Base-by-base conservation (phyloP, 2,113 vertebrate species). In the Harpagus bidentatus region DNA sequence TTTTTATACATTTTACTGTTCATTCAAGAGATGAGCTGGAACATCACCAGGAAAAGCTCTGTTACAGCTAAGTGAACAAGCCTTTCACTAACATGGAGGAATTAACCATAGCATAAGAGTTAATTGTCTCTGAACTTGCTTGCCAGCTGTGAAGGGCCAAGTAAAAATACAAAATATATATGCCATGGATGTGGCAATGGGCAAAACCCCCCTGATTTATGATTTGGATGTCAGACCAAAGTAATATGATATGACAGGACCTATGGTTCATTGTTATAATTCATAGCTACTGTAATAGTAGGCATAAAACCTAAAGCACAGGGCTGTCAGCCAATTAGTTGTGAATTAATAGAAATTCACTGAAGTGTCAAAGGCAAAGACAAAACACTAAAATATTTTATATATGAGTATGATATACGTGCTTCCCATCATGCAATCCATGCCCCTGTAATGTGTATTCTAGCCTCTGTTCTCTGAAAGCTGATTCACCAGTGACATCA, bases 301-400 rank as follows among this genome's bases (percentile, higher is more conserved):
- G 62, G 32, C 50, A 66, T 72, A 80, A 77, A 80, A 80, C 21
- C 16, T 86, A 42, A 87, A 74, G 66, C 29, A 61, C 9, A 63
- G 40, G 38, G 43, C 52, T 96, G 73, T 67, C 89, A 89, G 36
- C 47, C 65, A 79, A 65, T 91, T 96, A 93, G 26, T 13, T 72
- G 21, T 72, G 95, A 90, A 90, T 77, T 81, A 88, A 40, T 23
- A 86, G 63, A 78, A 88, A 66, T 62, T 84, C n/a, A 62, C 26
- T 47, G 53, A 83, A 59, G 40, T 74, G 76, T 92, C 85, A 93
- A 63, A 67, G 23, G 31, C 36, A 77, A 91, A 95, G 86, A 55
- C 45, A 90, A 74, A 82, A 42, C 25, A 43, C 34, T 62, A 5
- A 58, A 85, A 66, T 70, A 4, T 70, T 90, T 80, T 81, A 26